Conservation (phyloP, 1,140 invertebrate genomes). For the Cryptotermes secundus region DNA sequence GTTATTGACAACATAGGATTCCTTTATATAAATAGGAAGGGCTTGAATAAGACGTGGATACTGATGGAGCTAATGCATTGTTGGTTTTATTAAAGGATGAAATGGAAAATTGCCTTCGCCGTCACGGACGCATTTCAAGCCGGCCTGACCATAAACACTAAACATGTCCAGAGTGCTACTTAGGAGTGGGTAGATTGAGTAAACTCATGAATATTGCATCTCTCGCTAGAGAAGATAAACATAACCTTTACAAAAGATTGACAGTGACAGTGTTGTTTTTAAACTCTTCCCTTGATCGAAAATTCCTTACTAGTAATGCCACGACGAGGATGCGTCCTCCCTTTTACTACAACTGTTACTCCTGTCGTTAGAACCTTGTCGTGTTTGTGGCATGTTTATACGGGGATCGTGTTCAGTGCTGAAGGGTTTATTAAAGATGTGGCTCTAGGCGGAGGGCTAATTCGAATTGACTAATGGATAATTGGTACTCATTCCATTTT, state of each 20-base stretch:
- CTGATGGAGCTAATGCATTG: background rate
- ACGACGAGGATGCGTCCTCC: background rate
- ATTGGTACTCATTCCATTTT: too few species aligned
- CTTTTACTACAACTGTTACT: background rate
- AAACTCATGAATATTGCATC: slow-evolving; percentile 17
- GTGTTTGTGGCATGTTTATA: background rate
- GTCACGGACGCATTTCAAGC: background rate
- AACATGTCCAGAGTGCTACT: slow-evolving; percentile 11
- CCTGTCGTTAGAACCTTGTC: background rate
- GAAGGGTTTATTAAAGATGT: background rate
- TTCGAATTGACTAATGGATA: too few species aligned
- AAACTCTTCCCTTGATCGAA: background rate
- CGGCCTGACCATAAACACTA: background rate
- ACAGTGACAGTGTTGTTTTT: slow-evolving; percentile 13
- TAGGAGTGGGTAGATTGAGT: background rate
- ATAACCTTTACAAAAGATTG: slow-evolving; percentile 15
- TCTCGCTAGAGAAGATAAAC: background rate
- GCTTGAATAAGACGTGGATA: background rate
- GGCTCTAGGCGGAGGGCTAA: too few species aligned
- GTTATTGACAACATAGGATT: too few species aligned
- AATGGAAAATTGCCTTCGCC: background rate
- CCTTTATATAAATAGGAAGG: too few species aligned
- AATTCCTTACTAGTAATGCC: background rate
- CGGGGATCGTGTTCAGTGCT: background rate
- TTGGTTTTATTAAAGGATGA: background rate